Percentiles rank a stretch among this genome's conserved stretches.
Evolutionary conservation across 2,113 vertebrate genomes (phyloP).

Genomic region (Sylvietta virens): DNA sequence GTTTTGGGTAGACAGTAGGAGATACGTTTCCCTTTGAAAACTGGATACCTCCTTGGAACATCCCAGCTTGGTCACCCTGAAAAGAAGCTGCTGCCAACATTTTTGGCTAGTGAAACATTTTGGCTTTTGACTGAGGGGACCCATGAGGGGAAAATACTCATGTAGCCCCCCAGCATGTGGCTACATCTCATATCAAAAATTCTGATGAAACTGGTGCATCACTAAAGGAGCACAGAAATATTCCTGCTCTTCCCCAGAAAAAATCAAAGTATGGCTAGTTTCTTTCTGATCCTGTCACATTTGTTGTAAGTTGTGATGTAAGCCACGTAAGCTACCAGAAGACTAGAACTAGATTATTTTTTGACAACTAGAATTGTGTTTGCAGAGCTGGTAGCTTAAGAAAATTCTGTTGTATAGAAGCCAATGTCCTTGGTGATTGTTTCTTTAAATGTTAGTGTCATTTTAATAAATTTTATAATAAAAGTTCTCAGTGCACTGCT

Average conservation of each 20-base stretch:
- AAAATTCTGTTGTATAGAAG: not conserved
- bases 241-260: not conserved
- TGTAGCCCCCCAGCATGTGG: rapidly evolving
- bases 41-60: rapidly evolving
- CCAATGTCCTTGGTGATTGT: not conserved
- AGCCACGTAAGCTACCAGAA: not conserved
- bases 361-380: not conserved
- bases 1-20: not conserved
- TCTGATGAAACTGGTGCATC: not conserved
- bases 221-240: not conserved
- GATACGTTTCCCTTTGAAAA: not conserved
- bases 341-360: not conserved
- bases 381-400: not conserved
- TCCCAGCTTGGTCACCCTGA: not conserved
- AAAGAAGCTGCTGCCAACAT: not conserved
- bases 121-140: not conserved
- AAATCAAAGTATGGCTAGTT: not conserved
- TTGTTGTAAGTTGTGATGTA: not conserved
- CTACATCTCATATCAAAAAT: not conserved
- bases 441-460: not conserved
- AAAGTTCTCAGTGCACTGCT: not conserved
- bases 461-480: not conserved
- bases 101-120: not conserved
- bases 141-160: not conserved
- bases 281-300: not conserved